Percentiles rank a stretch among this genome's conserved stretches.
phyloP scores from a whole-genome alignment of 2,797 vertebrate genomes.

The Mycteria americana region DNA sequence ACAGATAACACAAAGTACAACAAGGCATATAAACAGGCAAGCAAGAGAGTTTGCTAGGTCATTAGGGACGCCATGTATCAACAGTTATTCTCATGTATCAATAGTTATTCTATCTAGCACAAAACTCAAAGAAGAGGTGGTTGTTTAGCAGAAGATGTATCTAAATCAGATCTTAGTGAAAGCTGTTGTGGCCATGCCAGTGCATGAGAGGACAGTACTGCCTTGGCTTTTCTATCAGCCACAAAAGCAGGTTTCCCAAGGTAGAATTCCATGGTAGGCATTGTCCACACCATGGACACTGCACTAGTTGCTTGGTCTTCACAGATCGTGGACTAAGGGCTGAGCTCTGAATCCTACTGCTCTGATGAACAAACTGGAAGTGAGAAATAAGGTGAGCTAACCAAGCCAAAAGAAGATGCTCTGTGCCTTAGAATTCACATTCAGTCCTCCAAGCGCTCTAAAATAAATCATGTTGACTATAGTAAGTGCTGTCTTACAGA shows the following conservation, averaged over 20 bases:
- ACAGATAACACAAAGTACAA: not conserved
- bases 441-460: not conserved
- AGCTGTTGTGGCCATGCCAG: not conserved
- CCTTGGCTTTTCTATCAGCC: not conserved
- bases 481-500: not conserved
- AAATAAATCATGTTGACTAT: not conserved
- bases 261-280: not conserved
- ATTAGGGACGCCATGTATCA: not conserved
- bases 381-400: not conserved
- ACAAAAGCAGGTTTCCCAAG: not conserved
- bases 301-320: not conserved
- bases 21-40: not conserved
- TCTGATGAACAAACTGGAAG: not conserved
- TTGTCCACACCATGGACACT: accelerated
- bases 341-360: not conserved
- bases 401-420: not conserved
- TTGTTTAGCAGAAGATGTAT: not conserved
- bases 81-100: not conserved
- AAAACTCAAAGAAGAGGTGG: not conserved
- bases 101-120: not conserved
- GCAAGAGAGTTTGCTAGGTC: not conserved
- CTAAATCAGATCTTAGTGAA: not conserved
- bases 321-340: not conserved
- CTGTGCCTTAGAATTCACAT: not conserved
- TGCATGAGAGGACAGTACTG: not conserved